Evolutionary conservation across 2,113 vertebrate species (phyloP), one percentile per base, ranked within the genome.

Genomic region (Crotalus helleri): DNA sequence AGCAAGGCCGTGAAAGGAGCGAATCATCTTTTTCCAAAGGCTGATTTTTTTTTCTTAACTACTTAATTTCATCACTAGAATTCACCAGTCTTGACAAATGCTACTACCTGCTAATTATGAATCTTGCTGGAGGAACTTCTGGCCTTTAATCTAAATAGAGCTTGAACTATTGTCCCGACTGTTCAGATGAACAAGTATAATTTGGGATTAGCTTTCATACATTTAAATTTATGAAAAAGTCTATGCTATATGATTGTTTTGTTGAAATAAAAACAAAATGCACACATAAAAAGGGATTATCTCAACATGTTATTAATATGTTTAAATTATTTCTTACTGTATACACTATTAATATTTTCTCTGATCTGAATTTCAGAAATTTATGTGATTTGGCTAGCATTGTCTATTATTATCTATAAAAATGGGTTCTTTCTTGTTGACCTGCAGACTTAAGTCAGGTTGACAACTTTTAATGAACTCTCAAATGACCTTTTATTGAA

Each of bases 21-120:
- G 90, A 93, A 95, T 96, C 90, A 94, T 95, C 95, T 89, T 17
- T 90, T 96, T 96, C 93, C 94, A 94, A 95, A 96, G 94, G 93
- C 94, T 33, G 94, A 88, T 92, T 86, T 93, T 92, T 95, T 95
- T 94, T 95, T 91, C 94, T 87, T 93, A 94, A 91, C 57, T 92
- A 51, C 94, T 95, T 92, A 33, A 64, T 49, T 74, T 94, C 90
- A 92, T 94, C 89, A 95, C 88, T 58, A 91, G 94, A 93, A 94
- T 95, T 94, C 91, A 5, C 88, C 91, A 93, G 94, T 90, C 95
- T 57, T 93, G 94, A 93, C 89, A 93, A 94, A 74, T 87, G 59
- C 64, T n/a, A n/a, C 44, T 92, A 94, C 92, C 58, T 24, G 0
- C 85, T 94, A 92, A 95, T 93, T 93, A 93, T 11, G 91, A 94